Percentiles rank a stretch among this genome's conserved stretches.
These are phyloP conservation scores for Eueides isabella DNA, from an alignment of 1,140 invertebrate species.

Conservation along the genomic window DNA sequence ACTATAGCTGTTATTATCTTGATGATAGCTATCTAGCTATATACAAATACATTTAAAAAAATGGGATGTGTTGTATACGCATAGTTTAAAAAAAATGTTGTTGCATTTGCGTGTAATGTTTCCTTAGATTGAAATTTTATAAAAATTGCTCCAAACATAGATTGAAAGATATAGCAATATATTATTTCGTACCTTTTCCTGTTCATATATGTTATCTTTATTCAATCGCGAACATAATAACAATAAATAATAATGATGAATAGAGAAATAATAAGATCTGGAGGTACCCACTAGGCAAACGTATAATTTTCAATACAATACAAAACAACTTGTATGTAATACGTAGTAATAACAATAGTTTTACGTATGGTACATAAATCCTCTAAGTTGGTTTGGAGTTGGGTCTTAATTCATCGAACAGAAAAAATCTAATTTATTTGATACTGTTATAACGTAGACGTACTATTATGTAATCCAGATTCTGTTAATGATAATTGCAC, in stretches of 20 bases:
- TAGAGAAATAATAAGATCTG: conserved; percentile 3
- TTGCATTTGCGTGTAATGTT: background rate
- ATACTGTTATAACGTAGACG: no score
- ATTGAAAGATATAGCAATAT: background rate
- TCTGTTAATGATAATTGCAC: background rate
- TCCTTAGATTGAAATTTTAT: background rate
- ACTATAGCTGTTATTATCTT: no score
- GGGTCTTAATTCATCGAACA: no score
- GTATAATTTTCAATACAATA: background rate
- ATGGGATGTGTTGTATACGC: no score
- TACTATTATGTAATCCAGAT: no score
- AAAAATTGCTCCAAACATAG: background rate
- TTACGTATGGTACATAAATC: no score
- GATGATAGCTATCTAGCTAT: no score
- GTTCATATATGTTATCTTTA: background rate
- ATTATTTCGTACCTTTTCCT: background rate
- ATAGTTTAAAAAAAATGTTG: no score
- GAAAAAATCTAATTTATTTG: no score
- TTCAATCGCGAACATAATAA: background rate
- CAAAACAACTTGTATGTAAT: background rate
- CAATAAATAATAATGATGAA: background rate
- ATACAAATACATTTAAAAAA: no score
- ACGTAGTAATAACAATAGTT: background rate
- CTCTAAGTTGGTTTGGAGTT: no score
- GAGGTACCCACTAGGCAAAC: background rate